Base-by-base conservation (phyloP, 2,888 invertebrate species). In the Pecten maximus region DNA sequence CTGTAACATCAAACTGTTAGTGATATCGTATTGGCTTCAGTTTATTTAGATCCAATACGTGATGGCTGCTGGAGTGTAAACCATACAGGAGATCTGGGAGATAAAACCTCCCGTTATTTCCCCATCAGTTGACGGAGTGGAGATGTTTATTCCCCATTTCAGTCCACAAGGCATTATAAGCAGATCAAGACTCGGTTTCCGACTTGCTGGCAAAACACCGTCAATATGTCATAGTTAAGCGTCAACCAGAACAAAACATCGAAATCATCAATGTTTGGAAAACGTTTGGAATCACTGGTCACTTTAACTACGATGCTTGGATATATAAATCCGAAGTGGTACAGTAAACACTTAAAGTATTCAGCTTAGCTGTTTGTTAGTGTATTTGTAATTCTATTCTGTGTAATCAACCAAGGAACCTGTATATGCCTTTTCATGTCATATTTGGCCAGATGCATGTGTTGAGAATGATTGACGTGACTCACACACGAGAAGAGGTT, bases 1-100 rank as follows among this genome's bases (percentile, higher is more conserved):
- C 35, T 16, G 10, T 16, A 8, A 15, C 35, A 74, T 28, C 74
- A 35, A 12, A 74, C 74, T 28, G 23, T 28, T 10, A 10, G 35
- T 35, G 35, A 74, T 74, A 10, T 74, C 35, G 35, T 74, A 28
- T 8, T 35, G 35, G 74, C 35, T 74, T 74, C 35, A 15, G 28
- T 35, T 74, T 35, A 74, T 74, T 74, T 74, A 74, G 74, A 74
- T 74, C 35, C 74, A 28, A 35, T 74, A 28, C 35, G 35, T 28
- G 74, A 74, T 74, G 12, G 74, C 28, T 74, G 74, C 35, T 35
- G 74, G 74, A 74, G 35, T 74, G 74, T 74, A 35, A 74, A 74
- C 19, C 35, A 35, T 35, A 74, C 74, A 35, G 74, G 2, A 12
- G 74, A 74, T 74, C 35, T 10, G 74, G 35, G 23, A 35, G 74